Percentiles rank a stretch among this genome's conserved stretches.
Evolutionary conservation across 2,888 invertebrate genomes (phyloP).

Genomic region (Loripinus fragilis): DNA sequence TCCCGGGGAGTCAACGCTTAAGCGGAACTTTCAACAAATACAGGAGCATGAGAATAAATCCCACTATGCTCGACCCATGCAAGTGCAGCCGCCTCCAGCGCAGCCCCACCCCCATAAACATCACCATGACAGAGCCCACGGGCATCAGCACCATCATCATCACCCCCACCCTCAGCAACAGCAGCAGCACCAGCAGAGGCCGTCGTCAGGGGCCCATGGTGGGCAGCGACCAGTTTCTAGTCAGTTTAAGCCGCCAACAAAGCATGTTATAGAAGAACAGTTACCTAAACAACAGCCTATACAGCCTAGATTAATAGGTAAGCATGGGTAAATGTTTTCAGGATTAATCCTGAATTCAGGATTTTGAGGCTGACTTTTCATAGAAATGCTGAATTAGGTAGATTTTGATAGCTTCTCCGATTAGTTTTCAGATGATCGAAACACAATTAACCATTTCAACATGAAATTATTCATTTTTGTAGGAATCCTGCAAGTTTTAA

Average conservation of each 20-base stretch:
- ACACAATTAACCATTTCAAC: no score
- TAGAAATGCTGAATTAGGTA: no score
- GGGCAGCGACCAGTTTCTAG: slow-evolving; percentile 61
- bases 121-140: slow-evolving; percentile 62
- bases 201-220: slow-evolving; percentile 24
- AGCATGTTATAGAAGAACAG: slow-evolving; percentile 79
- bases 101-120: slow-evolving; percentile 84
- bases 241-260: slow-evolving; percentile 60
- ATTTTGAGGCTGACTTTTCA: no score
- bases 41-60: slow-evolving; percentile 86
- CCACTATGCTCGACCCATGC: slow-evolving; percentile 57
- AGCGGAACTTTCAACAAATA: slow-evolving; percentile 99
- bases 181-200: slow-evolving; percentile 56
- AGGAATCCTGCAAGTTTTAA: no score
- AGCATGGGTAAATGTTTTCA: no score
- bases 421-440: no score
- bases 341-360: no score
- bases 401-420: no score
- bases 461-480: no score
- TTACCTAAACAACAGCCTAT: slow-evolving; percentile 63
- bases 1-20: slow-evolving; percentile 95
- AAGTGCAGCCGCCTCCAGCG: slow-evolving; percentile 55
- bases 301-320: slow-evolving; percentile 69
- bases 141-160: slow-evolving; percentile 85
- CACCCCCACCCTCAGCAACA: slow-evolving; percentile 84